phyloP scores from a whole-genome alignment of 2,797 vertebrate species.

The Alfaro cultratus region DNA sequence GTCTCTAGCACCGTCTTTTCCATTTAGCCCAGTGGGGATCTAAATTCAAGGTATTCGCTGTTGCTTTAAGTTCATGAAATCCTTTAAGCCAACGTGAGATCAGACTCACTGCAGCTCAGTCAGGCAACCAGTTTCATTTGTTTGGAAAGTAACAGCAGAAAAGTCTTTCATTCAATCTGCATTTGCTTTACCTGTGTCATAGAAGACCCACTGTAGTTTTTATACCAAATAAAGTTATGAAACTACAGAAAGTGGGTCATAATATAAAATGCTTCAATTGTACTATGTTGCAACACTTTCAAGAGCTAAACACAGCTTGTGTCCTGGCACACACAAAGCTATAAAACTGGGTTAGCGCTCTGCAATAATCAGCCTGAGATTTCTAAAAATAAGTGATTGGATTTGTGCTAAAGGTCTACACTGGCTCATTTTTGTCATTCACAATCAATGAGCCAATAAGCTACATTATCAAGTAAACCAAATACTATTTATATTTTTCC shows the following conservation, averaged over 20 bases:
- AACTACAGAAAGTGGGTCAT: slow-evolving; percentile 18
- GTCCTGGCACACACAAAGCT: slow-evolving; percentile 1
- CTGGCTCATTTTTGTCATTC: not conserved
- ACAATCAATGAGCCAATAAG: not conserved
- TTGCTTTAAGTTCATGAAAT: slow-evolving; percentile 50
- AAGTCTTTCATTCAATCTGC: slow-evolving; percentile 8
- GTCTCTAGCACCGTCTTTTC: slow-evolving; percentile 14
- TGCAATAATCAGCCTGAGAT: not conserved
- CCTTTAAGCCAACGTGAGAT: slow-evolving; percentile 32
- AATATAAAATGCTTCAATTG: slow-evolving; percentile 10
- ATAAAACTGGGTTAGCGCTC: slow-evolving; percentile 2
- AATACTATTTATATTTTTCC: not conserved
- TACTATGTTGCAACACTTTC: slow-evolving; percentile 6
- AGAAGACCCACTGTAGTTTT: not conserved
- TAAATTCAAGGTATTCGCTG: slow-evolving; percentile 47
- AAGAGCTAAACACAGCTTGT: slow-evolving; percentile 1
- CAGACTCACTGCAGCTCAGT: slow-evolving; percentile 27
- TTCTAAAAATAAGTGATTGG: not conserved
- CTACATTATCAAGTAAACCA: not conserved
- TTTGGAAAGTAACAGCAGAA: slow-evolving; percentile 30
- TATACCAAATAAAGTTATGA: slow-evolving; percentile 11
- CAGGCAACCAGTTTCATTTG: slow-evolving; percentile 25
- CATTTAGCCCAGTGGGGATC: slow-evolving; percentile 30
- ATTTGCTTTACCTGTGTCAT: not conserved
- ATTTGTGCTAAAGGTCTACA: not conserved